Percentiles rank a stretch among this genome's conserved stretches.
These are phyloP conservation scores for Phortica okadai DNA, from an alignment of 2,888 invertebrate genomes.

Conservation along the genomic window DNA sequence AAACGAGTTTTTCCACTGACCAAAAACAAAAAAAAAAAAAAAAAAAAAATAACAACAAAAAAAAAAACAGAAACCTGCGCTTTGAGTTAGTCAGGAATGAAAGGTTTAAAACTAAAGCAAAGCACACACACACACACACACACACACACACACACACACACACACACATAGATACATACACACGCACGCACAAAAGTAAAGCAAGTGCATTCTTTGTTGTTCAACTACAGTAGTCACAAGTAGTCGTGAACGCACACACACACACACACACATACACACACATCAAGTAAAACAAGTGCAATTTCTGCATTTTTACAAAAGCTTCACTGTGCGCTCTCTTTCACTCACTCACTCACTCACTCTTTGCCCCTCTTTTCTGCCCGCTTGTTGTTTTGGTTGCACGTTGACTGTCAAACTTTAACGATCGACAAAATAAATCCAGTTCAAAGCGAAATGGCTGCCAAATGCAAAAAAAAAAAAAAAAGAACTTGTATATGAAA, in stretches of 20 bases:
- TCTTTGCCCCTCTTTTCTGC: background rate
- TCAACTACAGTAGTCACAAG: conserved; percentile 17
- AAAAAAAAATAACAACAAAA: conserved; percentile 41
- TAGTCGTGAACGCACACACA: background rate
- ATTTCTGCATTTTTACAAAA: too few species aligned
- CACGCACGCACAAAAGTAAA: conserved; percentile 38
- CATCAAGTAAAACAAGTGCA: background rate
- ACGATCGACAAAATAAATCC: conserved; percentile 27
- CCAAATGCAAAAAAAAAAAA: background rate
- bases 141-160: conserved; percentile 55
- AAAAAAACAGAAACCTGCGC: background rate
- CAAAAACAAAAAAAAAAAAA: conserved; percentile 25
- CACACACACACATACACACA: conserved; percentile 15
- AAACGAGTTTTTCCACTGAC: conserved; percentile 19
- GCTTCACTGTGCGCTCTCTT: too few species aligned
- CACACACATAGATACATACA: background rate
- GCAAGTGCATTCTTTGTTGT: conserved; percentile 31
- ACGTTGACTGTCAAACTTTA: conserved; percentile 12
- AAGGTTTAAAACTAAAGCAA: conserved; percentile 38
- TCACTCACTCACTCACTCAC: conserved; percentile 24
- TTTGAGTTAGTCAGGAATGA: background rate
- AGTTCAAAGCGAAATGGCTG: conserved; percentile 26
- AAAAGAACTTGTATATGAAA: background rate
- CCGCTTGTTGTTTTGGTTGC: background rate
- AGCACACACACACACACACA: conserved; percentile 54